Evolutionary conservation across 2,113 vertebrate species (phyloP).

Genomic region (Epinephelus fuscoguttatus): DNA sequence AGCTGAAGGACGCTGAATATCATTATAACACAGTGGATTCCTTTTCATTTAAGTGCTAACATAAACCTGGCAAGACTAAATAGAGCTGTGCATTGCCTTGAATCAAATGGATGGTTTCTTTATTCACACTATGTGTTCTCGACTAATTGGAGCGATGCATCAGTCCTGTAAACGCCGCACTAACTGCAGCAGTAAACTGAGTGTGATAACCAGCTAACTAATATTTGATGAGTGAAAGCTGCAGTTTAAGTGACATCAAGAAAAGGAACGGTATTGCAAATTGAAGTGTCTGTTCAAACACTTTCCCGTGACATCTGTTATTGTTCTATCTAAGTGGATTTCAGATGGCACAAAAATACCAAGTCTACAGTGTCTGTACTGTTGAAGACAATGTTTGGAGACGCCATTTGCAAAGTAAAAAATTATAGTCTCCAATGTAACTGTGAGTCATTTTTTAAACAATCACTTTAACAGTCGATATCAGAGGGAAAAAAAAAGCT

Average conservation of each 20-base stretch:
- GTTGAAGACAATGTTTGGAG: slow-evolving; percentile 31
- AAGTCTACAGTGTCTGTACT: slow-evolving; percentile 24
- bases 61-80: slow-evolving; percentile 57
- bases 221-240: slow-evolving; percentile 26
- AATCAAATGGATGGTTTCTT: slow-evolving; percentile 26
- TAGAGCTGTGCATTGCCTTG: slow-evolving; percentile 36
- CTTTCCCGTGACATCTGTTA: slow-evolving; percentile 3
- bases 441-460: slow-evolving; percentile 36
- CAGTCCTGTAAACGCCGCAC: slow-evolving; percentile 25
- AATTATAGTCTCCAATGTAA: slow-evolving; percentile 19
- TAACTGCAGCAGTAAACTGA: slow-evolving; percentile 17
- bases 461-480: slow-evolving; percentile 35
- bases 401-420: neutral
- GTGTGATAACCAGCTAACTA: slow-evolving; percentile 23
- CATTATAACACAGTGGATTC: slow-evolving; percentile 36
- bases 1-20: slow-evolving; percentile 45
- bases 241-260: slow-evolving; percentile 6
- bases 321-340: slow-evolving; percentile 13
- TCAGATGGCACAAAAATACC: slow-evolving; percentile 13
- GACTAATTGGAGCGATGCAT: slow-evolving; percentile 47
- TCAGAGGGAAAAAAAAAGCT: neutral
- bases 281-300: neutral
- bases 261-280: slow-evolving; percentile 25
- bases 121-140: slow-evolving; percentile 18
- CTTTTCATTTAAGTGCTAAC: slow-evolving; percentile 63